A percentile compares a stretch with the other conserved stretches of the same genome.
phyloP scores from a whole-genome alignment of 2,888 invertebrate genomes.

The Trichogramma dendrolimi region DNA sequence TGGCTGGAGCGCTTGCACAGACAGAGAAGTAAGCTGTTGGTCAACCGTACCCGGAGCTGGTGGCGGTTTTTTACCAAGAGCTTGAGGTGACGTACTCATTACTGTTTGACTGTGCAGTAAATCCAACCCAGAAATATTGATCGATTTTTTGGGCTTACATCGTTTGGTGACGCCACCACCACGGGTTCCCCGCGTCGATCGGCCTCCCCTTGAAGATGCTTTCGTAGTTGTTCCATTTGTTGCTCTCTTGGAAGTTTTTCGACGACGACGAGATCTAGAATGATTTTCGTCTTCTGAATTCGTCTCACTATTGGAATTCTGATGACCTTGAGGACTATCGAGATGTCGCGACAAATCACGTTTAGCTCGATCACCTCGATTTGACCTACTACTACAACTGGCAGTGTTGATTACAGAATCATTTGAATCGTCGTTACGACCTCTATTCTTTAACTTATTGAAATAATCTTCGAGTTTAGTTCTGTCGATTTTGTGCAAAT shows the following conservation, averaged over 20 bases:
- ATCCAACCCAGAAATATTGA: constrained; percentile 82
- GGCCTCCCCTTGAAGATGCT: constrained; percentile 41
- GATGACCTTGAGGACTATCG: constrained; percentile 51
- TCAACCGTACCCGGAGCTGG: constrained; percentile 90
- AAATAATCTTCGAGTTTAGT: constrained; percentile 96
- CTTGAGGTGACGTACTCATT: constrained; percentile 76
- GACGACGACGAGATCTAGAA: constrained; percentile 35
- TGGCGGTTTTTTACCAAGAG: constrained; percentile 68
- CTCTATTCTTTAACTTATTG: constrained; percentile 80
- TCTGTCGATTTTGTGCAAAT: constrained; percentile 95
- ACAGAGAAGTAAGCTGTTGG: constrained; percentile 78
- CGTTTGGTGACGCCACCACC: constrained; percentile 61
- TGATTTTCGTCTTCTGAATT: constrained; percentile 42
- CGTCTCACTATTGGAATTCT: constrained; percentile 48
- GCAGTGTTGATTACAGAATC: constrained; percentile 54
- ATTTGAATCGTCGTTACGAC: constrained; percentile 44
- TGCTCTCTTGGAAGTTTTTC: constrained; percentile 41
- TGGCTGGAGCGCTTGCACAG: constrained; percentile 59
- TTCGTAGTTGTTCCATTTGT: constrained; percentile 29
- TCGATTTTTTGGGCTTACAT: constrained; percentile 57
- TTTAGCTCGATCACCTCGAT: constrained; percentile 53
- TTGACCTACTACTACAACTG: constrained; percentile 44
- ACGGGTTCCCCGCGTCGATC: constrained; percentile 50
- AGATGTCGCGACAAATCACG: constrained; percentile 56
- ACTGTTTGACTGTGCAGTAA: constrained; percentile 84